phyloP scores from a whole-genome alignment of 2,797 vertebrate genomes.

The Morus bassanus region DNA sequence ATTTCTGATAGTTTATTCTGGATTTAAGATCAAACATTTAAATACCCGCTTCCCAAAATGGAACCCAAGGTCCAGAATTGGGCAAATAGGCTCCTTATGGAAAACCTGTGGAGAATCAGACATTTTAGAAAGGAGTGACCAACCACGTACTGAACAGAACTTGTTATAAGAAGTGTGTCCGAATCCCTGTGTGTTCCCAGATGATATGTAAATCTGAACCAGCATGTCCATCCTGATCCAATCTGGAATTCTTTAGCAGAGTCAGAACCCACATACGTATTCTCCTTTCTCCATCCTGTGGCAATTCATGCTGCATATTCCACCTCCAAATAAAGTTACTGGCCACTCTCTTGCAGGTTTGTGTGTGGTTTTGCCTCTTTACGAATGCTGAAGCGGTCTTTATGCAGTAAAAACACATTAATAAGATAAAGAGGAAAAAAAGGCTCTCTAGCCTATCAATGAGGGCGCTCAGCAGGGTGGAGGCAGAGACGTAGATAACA shows the following conservation, averaged over 20 bases:
- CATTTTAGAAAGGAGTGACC: not conserved
- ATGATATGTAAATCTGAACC: not conserved
- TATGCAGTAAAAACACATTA: not conserved
- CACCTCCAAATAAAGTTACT: not conserved
- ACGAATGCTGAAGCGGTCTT: not conserved
- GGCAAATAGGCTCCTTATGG: not conserved
- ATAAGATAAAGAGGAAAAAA: not conserved
- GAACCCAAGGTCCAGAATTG: not conserved
- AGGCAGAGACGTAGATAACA: not conserved
- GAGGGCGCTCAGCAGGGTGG: not conserved
- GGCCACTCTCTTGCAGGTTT: not conserved
- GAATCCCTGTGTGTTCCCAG: not conserved
- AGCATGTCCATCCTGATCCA: not conserved
- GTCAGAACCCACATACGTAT: rapidly evolving
- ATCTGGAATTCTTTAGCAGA: not conserved
- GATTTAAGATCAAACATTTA: not conserved
- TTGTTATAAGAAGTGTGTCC: not conserved
- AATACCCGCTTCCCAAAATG: not conserved
- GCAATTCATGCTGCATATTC: not conserved
- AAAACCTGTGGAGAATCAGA: not conserved
- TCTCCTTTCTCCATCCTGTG: not conserved
- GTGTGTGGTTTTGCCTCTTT: not conserved
- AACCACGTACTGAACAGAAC: not conserved
- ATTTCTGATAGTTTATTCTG: not conserved
- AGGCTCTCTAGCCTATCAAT: not conserved